Evolutionary conservation across 2,113 vertebrate species (phyloP).

Genomic region (Loxodonta africana): DNA sequence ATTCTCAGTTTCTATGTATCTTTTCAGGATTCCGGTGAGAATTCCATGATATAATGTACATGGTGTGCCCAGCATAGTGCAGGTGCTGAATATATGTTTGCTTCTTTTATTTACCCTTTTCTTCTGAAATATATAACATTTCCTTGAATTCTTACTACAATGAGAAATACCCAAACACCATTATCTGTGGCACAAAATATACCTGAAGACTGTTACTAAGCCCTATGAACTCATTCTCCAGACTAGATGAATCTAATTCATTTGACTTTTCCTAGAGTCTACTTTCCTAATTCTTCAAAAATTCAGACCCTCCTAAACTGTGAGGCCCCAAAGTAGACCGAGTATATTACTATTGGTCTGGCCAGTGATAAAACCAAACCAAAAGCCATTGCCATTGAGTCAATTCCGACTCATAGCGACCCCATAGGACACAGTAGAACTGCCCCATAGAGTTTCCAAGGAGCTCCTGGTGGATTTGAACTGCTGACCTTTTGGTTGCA

Average conservation of each 20-base stretch:
- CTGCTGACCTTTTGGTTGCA: too few relatives aligned
- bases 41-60: neutral
- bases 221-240: neutral
- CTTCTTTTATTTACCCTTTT: neutral
- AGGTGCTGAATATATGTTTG: neutral
- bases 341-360: neutral
- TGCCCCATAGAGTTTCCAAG: too few relatives aligned
- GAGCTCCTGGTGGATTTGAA: too few relatives aligned
- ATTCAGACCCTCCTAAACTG: neutral
- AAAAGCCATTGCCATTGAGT: too few relatives aligned
- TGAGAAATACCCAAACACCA: neutral
- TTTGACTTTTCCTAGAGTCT: constrained; percentile 38
- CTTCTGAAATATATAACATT: constrained; percentile 3
- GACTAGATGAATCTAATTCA: neutral
- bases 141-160: constrained; percentile 19
- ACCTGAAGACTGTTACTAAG: constrained; percentile 28
- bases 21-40: constrained; percentile 9
- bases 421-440: too few relatives aligned
- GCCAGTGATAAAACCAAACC: neutral
- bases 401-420: too few relatives aligned
- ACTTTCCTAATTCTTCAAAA: constrained; percentile 38
- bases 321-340: neutral
- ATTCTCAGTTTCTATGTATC: neutral
- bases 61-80: neutral
- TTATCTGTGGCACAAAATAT: constrained; percentile 29